Percentiles rank a stretch among this genome's conserved stretches.
These are phyloP conservation scores for Drusus annulatus DNA, from an alignment of 1,140 invertebrate genomes.

Conservation along the genomic window DNA sequence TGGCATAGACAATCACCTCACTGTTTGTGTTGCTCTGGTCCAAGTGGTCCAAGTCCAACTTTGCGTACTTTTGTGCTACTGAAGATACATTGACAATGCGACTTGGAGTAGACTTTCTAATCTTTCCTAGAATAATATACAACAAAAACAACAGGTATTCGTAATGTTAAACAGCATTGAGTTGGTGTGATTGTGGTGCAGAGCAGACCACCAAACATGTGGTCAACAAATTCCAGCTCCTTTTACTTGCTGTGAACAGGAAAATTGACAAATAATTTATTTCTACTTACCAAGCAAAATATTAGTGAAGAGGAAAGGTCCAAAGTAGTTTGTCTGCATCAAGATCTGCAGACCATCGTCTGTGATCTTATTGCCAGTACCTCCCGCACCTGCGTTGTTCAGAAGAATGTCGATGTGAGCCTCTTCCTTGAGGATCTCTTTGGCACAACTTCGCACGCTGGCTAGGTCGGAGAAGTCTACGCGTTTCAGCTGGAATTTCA, in stretches of 20 bases:
- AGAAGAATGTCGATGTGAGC: conserved; percentile 76
- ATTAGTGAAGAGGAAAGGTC: conserved; percentile 85
- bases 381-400: conserved; percentile 76
- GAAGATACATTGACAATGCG: conserved; percentile 79
- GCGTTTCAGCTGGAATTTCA: not conserved
- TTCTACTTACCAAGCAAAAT: conserved; percentile 72
- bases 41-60: conserved; percentile 73
- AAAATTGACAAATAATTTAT: not conserved
- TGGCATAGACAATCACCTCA: conserved; percentile 72
- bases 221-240: no score
- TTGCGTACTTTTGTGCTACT: conserved; percentile 72
- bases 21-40: conserved; percentile 62
- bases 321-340: conserved; percentile 91
- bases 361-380: conserved; percentile 65
- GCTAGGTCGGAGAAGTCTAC: conserved; percentile 69
- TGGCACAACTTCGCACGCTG: conserved; percentile 70
- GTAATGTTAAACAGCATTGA: not conserved
- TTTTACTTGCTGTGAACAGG: not conserved
- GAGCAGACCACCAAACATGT: no score
- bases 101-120: conserved; percentile 71
- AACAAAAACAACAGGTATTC: not conserved
- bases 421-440: conserved; percentile 68
- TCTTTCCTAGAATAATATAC: conserved; percentile 56
- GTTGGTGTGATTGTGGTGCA: no score
- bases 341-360: conserved; percentile 86